Evolutionary conservation across 2,113 vertebrate genomes (phyloP).

Genomic region (Oreochromis niloticus): DNA sequence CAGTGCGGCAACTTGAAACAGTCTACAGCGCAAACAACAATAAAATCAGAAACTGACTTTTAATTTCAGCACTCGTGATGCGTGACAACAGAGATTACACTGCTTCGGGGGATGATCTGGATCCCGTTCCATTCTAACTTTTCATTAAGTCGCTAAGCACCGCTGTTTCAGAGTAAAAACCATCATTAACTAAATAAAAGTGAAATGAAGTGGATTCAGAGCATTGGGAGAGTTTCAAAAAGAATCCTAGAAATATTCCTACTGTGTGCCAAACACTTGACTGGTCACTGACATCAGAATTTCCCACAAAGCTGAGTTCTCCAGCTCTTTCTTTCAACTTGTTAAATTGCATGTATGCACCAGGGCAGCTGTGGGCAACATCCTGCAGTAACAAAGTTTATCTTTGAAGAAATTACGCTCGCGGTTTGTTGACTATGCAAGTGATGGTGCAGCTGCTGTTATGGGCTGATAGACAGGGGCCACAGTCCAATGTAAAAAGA

Average conservation of each 20-base stretch:
- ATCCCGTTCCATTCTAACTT: background rate
- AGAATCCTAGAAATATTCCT: background rate
- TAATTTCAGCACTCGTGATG: background rate
- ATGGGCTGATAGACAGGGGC: background rate
- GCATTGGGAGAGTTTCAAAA: background rate
- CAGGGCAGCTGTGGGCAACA: background rate
- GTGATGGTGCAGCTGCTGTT: background rate
- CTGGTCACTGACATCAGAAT: background rate
- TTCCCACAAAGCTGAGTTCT: background rate
- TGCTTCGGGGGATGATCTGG: background rate
- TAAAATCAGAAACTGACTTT: background rate
- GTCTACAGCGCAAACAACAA: background rate
- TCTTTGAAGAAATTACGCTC: background rate
- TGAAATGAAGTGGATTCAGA: background rate
- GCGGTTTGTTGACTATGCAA: background rate
- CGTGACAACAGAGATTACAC: background rate
- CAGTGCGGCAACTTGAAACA: background rate
- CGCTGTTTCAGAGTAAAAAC: background rate
- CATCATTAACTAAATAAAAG: background rate
- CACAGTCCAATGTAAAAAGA: background rate
- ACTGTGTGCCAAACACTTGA: background rate
- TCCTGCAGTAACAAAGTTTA: background rate
- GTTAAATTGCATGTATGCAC: background rate
- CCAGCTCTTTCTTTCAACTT: background rate
- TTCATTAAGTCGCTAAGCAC: background rate